Evolutionary conservation across 2,888 invertebrate species (phyloP).

Genomic region (Tinea pellionella): DNA sequence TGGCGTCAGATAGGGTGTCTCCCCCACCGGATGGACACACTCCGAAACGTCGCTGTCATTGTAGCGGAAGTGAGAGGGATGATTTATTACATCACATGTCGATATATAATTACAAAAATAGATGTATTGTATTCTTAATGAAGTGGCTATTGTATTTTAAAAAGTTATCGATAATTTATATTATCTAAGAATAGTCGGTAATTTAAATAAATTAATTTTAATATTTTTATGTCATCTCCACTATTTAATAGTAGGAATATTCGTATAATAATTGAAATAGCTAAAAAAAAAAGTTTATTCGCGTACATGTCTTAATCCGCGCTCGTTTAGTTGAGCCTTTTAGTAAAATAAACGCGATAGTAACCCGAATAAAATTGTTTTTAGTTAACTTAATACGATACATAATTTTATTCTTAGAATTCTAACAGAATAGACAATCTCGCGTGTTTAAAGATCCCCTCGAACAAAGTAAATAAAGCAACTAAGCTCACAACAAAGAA

Average conservation of each 20-base stretch:
- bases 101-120: slow-evolving; percentile 35
- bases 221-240: too few relatives aligned
- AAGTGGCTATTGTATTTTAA: slow-evolving; percentile 9
- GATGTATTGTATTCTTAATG: slow-evolving; percentile 1
- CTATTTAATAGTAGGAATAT: too few relatives aligned
- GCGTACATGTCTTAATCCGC: too few relatives aligned
- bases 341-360: too few relatives aligned
- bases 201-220: not conserved
- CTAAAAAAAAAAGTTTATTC: too few relatives aligned
- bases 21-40: slow-evolving; percentile 27
- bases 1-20: slow-evolving; percentile 36
- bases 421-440: not conserved
- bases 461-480: slow-evolving; percentile 51
- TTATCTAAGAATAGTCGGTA: not conserved
- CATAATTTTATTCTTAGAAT: not conserved
- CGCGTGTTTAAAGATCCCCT: slow-evolving; percentile 1
- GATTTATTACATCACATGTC: slow-evolving; percentile 45
- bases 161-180: not conserved
- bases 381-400: not conserved
- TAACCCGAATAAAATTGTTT: too few relatives aligned
- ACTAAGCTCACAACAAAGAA: slow-evolving; percentile 50
- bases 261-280: too few relatives aligned
- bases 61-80: slow-evolving; percentile 47
- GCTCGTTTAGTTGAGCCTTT: too few relatives aligned
- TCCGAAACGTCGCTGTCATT: slow-evolving; percentile 26